Evolutionary conservation across 2,888 invertebrate genomes (phyloP), one percentile per base, ranked within the genome.

Genomic region (Apodemia zela): DNA sequence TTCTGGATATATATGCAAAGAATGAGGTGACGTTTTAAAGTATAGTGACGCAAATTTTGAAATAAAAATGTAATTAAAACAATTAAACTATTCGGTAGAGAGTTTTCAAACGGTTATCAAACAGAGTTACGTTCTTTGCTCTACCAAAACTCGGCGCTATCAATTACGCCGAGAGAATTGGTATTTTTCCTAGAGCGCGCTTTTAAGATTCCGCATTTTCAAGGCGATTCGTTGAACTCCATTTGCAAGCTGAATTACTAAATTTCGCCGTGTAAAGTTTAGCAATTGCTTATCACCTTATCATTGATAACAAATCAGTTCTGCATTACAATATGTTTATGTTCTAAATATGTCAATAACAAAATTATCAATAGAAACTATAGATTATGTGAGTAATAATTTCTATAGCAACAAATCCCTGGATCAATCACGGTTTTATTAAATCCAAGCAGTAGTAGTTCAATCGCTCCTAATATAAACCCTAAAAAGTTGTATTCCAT

Each of bases 221-320:
- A 68, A 68, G 68, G 68, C 59, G 62, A 67, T 58, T 42, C 68
- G 62, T 66, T 68, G 67, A 67, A 68, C 68, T 68, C 64, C 54
- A 65, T 61, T 67, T 65, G 62, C 35, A 49, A 65, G 64, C 62
- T 60, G 15, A 54, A 54, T 54, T n/a, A 54, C 54, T 15, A 54
- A 29, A 54, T 45, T 60, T 60, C 29, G 15, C 18, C 45, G 25
- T 13, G 18, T 21, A 47, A 60, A 54, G 35, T 58, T 60, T 58
- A 60, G 11, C 47, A 15, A 45, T 21, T 25, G 47, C 54, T 59
- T 63, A 66, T 64, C 66, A 15, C n/a, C n/a, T 13, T 63, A 65
- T 63, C 62, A 58, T 8, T 60, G 67, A 62, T 65, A 64, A 45
- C 25, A 42, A 42, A 18, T 15, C 29, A 4, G 15, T 15, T 21